Evolutionary conservation across 2,888 invertebrate species (phyloP), one percentile per base, ranked within the genome.

Genomic region (Drosophila leonis): DNA sequence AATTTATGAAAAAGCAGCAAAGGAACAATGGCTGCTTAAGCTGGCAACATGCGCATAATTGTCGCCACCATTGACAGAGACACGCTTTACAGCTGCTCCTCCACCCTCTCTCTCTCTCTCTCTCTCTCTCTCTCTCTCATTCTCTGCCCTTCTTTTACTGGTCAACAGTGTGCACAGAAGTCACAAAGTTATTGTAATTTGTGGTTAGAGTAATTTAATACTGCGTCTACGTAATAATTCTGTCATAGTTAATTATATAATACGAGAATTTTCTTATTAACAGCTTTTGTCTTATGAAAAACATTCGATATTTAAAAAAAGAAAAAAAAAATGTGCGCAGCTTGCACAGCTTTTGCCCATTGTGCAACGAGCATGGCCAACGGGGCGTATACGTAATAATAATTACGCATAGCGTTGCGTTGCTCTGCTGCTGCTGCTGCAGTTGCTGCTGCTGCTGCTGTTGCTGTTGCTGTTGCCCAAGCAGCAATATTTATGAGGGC

Each of bases 11-110:
- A 85, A 83, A 75, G 62, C 65, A 62, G 62, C 48, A 31, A 31
- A 49, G 83, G 84, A 85, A 83, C 83, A 84, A 88, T 88, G 88
- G 83, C 79, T 88, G 84, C 84, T 88, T 88, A 84, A 84, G 84
- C 86, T 72, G 83, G 79, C 86, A 86, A 88, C 84, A 84, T 86
- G 84, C 88, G 78, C 84, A 84, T 84, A 84, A 84, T 84, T 84
- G 84, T 84, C 84, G 86, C 81, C 70, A 52, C 29, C 63, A 67
- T 67, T 82, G 76, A 67, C 72, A 56, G 66, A 66, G 52, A 15
- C 65, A 62, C 44, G 33, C 24, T 56, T 37, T 37, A 44, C 62
- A 61, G 18, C 31, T 15, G 24, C 48, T 12, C 5, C 44, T 10
- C 8, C 27, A 9, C 33, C 13, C 41, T 10, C 42, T n/a, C 18